Percentiles rank a stretch among this genome's conserved stretches.
phyloP scores from a whole-genome alignment of 2,888 invertebrate genomes.

The Anoplius nigerrimus region DNA sequence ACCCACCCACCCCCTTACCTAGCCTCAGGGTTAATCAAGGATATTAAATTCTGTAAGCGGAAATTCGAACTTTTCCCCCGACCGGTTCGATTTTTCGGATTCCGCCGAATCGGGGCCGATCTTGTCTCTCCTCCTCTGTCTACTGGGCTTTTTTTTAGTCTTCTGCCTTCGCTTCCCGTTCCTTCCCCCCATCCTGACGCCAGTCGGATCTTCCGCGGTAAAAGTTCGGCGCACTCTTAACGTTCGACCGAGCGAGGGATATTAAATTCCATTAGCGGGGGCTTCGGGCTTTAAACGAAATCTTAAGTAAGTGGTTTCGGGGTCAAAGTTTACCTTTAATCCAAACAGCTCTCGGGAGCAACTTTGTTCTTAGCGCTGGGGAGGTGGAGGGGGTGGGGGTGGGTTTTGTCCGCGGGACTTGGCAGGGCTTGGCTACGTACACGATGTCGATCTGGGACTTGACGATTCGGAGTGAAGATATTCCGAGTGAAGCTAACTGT shows the following conservation, averaged over 20 bases:
- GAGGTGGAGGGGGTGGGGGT: no score
- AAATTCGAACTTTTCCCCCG: slow-evolving; percentile 24
- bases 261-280: slow-evolving; percentile 4
- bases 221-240: not conserved
- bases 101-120: not conserved
- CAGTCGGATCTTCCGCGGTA: not conserved
- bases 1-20: not conserved
- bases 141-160: not conserved
- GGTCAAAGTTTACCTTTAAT: slow-evolving; percentile 6
- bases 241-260: not conserved
- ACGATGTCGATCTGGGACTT: no score
- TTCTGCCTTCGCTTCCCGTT: not conserved
- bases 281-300: not conserved
- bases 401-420: not conserved
- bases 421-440: not conserved
- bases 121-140: not conserved
- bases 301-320: slow-evolving; percentile 2
- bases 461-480: not conserved
- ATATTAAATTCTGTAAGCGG: slow-evolving; percentile 42
- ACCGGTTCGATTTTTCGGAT: slow-evolving; percentile 14
- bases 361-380: not conserved
- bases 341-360: not conserved
- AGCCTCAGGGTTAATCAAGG: slow-evolving; percentile 46
- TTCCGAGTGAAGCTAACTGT: slow-evolving; percentile 12
- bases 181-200: not conserved